A percentile compares a stretch with the other conserved stretches of the same genome.
These are phyloP conservation scores for Brachymystax lenok DNA, from an alignment of 2,797 vertebrate genomes.

Conservation along the genomic window DNA sequence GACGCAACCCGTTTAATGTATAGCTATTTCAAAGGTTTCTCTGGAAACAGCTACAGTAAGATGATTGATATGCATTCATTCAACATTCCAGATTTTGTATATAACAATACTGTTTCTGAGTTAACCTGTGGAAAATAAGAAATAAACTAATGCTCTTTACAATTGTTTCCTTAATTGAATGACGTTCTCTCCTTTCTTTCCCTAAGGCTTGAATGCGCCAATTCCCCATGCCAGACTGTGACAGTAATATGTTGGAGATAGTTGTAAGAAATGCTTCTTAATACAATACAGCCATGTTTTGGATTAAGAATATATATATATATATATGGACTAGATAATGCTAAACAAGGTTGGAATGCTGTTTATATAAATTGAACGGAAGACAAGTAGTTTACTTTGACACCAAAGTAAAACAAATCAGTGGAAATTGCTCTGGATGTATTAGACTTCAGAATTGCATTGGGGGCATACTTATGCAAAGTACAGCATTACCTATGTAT, in stretches of 20 bases:
- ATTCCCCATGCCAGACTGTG: neutral
- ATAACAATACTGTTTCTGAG: constrained; percentile 90
- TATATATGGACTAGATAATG: too few species aligned
- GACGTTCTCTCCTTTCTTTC: neutral
- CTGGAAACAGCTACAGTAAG: constrained; percentile 77
- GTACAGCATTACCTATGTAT: too few species aligned
- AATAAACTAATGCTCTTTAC: constrained; percentile 93
- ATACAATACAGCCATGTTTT: neutral
- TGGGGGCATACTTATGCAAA: too few species aligned
- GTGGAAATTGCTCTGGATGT: too few species aligned
- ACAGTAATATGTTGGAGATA: neutral
- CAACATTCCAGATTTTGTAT: constrained; percentile 97
- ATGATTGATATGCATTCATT: constrained; percentile 86
- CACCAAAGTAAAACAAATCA: too few species aligned
- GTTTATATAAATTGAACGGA: too few species aligned
- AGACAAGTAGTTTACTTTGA: too few species aligned
- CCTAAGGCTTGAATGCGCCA: neutral
- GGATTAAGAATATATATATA: neutral
- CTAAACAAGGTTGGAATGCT: too few species aligned
- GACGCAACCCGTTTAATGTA: constrained; percentile 82
- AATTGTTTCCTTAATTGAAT: constrained; percentile 27
- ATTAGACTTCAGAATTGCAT: too few species aligned
- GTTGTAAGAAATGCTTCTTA: neutral
- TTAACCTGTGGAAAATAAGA: constrained; percentile 87
- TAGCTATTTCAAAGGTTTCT: constrained; percentile 78